Percentiles rank a stretch among this genome's conserved stretches.
phyloP scores from a whole-genome alignment of 1,140 invertebrate genomes.

The Drosophila takahashii region DNA sequence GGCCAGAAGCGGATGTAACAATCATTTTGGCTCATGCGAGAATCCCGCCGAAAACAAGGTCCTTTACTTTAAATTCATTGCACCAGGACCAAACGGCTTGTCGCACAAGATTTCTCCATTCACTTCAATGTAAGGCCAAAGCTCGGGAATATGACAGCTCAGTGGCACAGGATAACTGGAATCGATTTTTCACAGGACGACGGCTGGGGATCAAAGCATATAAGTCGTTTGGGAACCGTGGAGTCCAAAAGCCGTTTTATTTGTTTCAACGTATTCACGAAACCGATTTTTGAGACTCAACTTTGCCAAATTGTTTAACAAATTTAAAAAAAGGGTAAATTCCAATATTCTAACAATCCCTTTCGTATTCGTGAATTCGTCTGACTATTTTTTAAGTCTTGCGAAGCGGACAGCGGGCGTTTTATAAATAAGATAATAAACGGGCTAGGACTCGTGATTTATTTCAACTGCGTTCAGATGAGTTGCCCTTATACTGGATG shows the following conservation, averaged over 20 bases:
- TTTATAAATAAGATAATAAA: constrained; percentile 31
- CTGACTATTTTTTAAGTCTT: not conserved
- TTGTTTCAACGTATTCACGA: not conserved
- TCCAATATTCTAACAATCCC: not conserved
- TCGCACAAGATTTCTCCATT: constrained; percentile 33
- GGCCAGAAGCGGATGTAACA: constrained; percentile 80
- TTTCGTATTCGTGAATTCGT: not conserved
- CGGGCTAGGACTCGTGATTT: constrained; percentile 2
- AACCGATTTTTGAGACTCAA: constrained; percentile 1
- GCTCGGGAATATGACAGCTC: constrained; percentile 63
- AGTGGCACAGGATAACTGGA: constrained; percentile 50
- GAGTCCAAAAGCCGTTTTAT: not conserved
- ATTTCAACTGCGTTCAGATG: constrained; percentile 29
- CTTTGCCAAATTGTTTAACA: not conserved
- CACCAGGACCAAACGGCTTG: constrained; percentile 9
- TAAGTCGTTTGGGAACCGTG: not conserved
- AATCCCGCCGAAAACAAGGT: constrained; percentile 23
- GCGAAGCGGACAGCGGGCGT: not conserved
- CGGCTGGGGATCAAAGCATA: constrained; percentile 1
- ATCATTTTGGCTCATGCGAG: constrained; percentile 81
- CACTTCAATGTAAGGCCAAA: constrained; percentile 44
- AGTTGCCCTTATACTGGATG: constrained; percentile 33
- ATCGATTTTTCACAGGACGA: constrained; percentile 79
- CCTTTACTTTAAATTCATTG: constrained; percentile 21
- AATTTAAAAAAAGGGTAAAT: not conserved